Conservation (phyloP, 2,888 invertebrate genomes). For the Thysanoteuthis rhombus region DNA sequence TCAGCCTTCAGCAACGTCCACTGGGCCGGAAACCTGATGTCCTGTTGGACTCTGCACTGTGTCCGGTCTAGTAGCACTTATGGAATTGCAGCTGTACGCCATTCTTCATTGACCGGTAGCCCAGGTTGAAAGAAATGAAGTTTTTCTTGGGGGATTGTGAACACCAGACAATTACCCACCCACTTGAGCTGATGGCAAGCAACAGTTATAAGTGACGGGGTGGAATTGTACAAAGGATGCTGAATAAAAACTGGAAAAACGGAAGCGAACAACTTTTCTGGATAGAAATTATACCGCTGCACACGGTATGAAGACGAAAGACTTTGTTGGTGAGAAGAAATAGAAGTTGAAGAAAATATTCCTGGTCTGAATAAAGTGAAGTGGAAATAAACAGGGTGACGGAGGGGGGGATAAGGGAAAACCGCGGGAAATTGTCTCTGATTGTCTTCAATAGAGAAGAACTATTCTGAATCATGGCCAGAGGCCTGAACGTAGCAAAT, state of each 20-base stretch:
- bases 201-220: not conserved
- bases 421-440: not conserved
- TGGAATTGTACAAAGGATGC: not conserved
- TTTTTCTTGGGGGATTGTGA: not conserved
- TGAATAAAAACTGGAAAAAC: not conserved
- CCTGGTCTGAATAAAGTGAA: not conserved
- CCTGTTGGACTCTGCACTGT: not conserved
- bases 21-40: not conserved
- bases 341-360: not conserved
- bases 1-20: not conserved
- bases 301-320: not conserved
- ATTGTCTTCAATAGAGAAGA: not conserved
- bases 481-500: not conserved
- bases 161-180: not conserved
- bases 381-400: too few relatives aligned
- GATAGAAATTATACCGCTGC: not conserved
- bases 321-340: not conserved
- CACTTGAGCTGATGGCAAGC: not conserved
- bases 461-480: not conserved
- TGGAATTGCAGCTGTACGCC: not conserved
- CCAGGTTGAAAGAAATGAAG: not conserved
- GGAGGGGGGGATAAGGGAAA: not conserved
- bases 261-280: not conserved
- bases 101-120: not conserved
- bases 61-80: not conserved